Evolutionary conservation across 2,888 invertebrate species (phyloP), one percentile per base, ranked within the genome.

Genomic region (Polymixis lichenea): DNA sequence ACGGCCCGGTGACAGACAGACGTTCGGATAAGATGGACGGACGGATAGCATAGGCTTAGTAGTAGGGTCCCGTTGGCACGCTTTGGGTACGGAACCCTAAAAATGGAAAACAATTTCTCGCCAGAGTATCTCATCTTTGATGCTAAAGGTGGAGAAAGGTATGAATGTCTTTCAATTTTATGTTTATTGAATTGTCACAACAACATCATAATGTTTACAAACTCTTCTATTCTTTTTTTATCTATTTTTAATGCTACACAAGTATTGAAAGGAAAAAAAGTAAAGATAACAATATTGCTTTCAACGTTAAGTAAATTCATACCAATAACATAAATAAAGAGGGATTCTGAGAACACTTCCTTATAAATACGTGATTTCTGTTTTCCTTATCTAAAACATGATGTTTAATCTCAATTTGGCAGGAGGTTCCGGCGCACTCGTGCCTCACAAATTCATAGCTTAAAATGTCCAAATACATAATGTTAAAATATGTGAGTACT

Each of bases 401-500:
- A 51, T 61, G 32, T 51, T 78, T 78, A 62, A 78, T 78, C 60
- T 56, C 70, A 82, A 66, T 78, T 74, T 82, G 74, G 70, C 67
- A 43, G 46, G 51, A 64, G 43, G 43, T 62, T 61, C 51, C 55
- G 22, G 61, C 43, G 58, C 70, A 76, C 22, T 51, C 56, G 68
- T 72, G 82, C 58, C 68, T 53, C 72, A 77, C 71, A 78, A 83
- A 83, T 82, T 82, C 77, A 83, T 85, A 81, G 73, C 73, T 85
- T 85, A 75, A 85, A 83, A 84, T 84, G 82, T 78, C 78, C 81
- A 82, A 77, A 80, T 77, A 84, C 66, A 74, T 88, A 85, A 88
- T 86, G 72, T 87, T 88, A 86, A 89, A 87, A 86, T 89, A 89
- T 89, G 84, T 87, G 85, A 87, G 84, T 85, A 87, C 86, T 88